Evolutionary conservation across 2,797 vertebrate genomes (phyloP).

Genomic region (Falco cherrug): DNA sequence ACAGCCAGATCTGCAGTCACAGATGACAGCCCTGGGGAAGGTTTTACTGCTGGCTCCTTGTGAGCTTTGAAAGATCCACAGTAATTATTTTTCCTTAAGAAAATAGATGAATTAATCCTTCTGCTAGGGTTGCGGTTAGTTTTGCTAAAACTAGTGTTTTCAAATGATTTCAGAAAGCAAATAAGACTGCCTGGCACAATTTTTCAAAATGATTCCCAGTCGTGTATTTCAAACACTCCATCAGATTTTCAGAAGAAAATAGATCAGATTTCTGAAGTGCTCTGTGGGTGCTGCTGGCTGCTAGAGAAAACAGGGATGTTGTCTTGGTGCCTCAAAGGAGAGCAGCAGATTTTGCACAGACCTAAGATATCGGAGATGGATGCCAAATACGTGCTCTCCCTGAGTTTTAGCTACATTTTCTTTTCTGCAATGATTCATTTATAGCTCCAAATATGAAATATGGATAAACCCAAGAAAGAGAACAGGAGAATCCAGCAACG

Average conservation of each 20-base stretch:
- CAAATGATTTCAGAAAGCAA: background rate
- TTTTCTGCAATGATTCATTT: background rate
- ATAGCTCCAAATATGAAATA: background rate
- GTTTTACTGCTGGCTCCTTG: background rate
- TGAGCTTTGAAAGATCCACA: background rate
- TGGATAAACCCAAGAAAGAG: background rate
- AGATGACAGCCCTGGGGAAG: background rate
- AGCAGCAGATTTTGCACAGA: constrained; percentile 15
- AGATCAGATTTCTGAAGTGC: background rate
- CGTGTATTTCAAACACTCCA: background rate
- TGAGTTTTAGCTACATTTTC: background rate
- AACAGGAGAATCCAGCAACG: background rate
- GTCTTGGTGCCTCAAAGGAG: background rate
- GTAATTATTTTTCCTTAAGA: constrained; percentile 8
- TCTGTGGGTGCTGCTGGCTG: constrained; percentile 8
- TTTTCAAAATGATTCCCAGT: background rate
- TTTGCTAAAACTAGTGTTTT: background rate
- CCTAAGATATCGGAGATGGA: accelerated
- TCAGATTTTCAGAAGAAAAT: background rate
- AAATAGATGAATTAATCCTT: constrained; percentile 16
- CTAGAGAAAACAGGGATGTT: background rate
- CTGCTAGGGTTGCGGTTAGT: background rate
- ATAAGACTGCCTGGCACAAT: background rate
- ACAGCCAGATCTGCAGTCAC: background rate
- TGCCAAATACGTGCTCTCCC: background rate